Percentiles rank a stretch among this genome's conserved stretches.
These are phyloP conservation scores for Drosophila imparisetae DNA, from an alignment of 2,888 invertebrate genomes.

Conservation along the genomic window DNA sequence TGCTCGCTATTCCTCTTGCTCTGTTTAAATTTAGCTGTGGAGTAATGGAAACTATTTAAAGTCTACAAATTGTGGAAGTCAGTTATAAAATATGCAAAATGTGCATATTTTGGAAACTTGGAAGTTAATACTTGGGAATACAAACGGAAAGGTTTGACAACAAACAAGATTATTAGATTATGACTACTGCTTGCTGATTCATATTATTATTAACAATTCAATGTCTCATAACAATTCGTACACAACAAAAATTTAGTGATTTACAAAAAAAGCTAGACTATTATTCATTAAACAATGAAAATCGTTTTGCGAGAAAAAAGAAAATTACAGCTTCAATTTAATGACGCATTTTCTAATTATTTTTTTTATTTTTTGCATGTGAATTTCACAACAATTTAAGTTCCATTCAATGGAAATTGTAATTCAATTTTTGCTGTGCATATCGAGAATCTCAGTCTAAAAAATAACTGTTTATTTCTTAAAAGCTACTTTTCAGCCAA, in stretches of 20 bases:
- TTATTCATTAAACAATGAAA: slow-evolving; percentile 28
- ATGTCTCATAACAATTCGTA: slow-evolving; percentile 19
- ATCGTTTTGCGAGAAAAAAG: slow-evolving; percentile 10
- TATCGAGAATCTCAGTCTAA: neutral
- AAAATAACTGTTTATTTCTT: neutral
- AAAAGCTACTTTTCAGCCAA: neutral
- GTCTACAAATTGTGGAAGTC: slow-evolving; percentile 53
- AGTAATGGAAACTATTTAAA: slow-evolving; percentile 72
- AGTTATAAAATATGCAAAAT: slow-evolving; percentile 70
- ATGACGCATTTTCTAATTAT: slow-evolving; percentile 20
- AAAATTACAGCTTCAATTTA: slow-evolving; percentile 1
- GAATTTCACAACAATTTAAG: slow-evolving; percentile 11
- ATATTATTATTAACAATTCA: slow-evolving; percentile 20
- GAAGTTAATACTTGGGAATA: slow-evolving; percentile 59
- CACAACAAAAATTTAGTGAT: slow-evolving; percentile 40
- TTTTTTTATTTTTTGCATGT: neutral
- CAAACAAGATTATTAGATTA: slow-evolving; percentile 2
- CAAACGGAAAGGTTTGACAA: slow-evolving; percentile 26
- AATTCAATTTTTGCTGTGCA: neutral
- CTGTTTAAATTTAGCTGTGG: slow-evolving; percentile 60
- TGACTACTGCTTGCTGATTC: slow-evolving; percentile 20
- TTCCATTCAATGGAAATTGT: neutral
- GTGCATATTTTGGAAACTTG: slow-evolving; percentile 65
- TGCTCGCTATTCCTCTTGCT: slow-evolving; percentile 4
- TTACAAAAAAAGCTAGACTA: neutral